Evolutionary conservation across 2,797 vertebrate genomes (phyloP).

Genomic region (Sciurus carolinensis): DNA sequence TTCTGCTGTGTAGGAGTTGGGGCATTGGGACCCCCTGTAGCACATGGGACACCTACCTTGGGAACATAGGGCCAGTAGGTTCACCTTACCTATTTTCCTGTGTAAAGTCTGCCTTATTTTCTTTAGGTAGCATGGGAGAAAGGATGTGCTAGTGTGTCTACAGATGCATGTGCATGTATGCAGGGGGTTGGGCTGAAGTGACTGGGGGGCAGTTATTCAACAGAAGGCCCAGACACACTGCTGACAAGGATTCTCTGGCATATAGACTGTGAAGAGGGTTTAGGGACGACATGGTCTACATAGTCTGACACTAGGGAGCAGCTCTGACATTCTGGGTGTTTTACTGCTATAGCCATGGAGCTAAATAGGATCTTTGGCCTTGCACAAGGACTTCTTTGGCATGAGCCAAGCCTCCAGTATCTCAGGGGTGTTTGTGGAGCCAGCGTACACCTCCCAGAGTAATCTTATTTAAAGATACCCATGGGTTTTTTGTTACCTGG

Average conservation of each 20-base stretch:
- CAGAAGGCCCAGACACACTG: not conserved
- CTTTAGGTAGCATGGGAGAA: constrained; percentile 37
- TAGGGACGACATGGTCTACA: not conserved
- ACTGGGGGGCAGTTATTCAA: not conserved
- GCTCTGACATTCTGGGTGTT: constrained; percentile 20
- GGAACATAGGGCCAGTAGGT: constrained; percentile 22
- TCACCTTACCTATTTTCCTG: constrained; percentile 41
- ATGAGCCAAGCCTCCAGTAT: not conserved
- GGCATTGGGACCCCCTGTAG: not conserved
- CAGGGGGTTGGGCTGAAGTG: not conserved
- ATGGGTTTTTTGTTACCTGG: not conserved
- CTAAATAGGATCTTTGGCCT: not conserved
- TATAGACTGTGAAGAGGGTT: not conserved
- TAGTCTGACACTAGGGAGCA: not conserved
- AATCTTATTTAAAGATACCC: not conserved
- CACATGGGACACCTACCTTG: constrained; percentile 9
- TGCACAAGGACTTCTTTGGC: not conserved
- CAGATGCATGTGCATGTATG: not conserved
- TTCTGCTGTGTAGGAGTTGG: not conserved
- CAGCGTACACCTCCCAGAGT: not conserved
- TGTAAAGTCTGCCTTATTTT: constrained; percentile 27
- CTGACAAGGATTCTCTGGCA: not conserved
- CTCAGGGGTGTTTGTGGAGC: constrained; percentile 14
- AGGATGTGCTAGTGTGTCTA: not conserved
- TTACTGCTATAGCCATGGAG: not conserved